phyloP scores from a whole-genome alignment of 2,113 vertebrate genomes.

The Pandion haliaetus region DNA sequence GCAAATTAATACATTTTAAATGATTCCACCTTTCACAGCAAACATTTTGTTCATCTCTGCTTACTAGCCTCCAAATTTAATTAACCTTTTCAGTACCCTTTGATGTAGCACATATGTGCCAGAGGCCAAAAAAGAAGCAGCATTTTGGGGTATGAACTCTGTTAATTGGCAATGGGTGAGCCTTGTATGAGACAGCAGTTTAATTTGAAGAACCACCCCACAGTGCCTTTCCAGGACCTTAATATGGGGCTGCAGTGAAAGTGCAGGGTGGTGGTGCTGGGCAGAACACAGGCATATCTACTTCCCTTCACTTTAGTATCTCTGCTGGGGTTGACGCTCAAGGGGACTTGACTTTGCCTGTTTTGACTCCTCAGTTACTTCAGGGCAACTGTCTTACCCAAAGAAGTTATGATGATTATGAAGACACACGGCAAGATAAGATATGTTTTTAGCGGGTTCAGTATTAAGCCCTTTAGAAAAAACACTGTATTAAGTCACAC shows the following conservation, averaged over 20 bases:
- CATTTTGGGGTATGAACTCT: neutral
- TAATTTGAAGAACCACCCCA: neutral
- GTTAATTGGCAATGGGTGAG: neutral
- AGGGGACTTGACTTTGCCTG: neutral
- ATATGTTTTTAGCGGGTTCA: neutral
- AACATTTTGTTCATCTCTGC: neutral
- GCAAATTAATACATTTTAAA: neutral
- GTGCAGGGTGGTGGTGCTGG: neutral
- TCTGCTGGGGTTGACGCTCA: neutral
- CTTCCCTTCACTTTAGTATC: neutral
- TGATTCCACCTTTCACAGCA: neutral
- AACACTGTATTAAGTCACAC: neutral
- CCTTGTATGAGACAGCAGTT: neutral
- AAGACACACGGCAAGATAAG: neutral
- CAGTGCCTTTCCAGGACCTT: neutral
- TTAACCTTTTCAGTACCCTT: neutral
- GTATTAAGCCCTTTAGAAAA: neutral
- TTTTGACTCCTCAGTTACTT: neutral
- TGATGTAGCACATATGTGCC: neutral
- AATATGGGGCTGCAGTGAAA: fast-evolving
- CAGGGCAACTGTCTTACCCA: neutral
- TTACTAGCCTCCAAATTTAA: neutral
- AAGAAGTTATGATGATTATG: neutral
- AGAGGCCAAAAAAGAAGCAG: neutral
- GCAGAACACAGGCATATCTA: neutral